Conservation (phyloP, 2,113 vertebrate genomes). For the Ranitomeya variabilis region DNA sequence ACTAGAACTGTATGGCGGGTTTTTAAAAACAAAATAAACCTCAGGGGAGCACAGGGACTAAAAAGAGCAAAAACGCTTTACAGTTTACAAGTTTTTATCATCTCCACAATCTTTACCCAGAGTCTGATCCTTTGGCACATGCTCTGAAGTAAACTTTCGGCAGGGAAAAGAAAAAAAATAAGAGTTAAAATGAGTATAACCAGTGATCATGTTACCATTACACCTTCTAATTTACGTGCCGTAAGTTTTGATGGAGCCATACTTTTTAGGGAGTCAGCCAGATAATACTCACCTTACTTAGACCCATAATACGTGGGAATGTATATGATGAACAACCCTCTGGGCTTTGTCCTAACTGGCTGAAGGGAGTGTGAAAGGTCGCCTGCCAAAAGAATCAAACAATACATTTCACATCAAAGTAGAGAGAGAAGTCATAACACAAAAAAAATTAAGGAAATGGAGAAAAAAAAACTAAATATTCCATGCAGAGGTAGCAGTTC, state of each 20-base stretch:
- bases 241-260: not conserved
- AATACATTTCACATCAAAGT: not conserved
- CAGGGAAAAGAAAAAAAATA: not conserved
- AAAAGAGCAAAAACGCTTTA: not conserved
- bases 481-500: too few species aligned
- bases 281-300: constrained; percentile 74
- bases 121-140: not conserved
- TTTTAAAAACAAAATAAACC: too few species aligned
- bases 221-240: not conserved
- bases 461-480: not conserved
- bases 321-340: constrained; percentile 86
- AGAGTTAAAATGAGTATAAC: not conserved
- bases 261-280: not conserved
- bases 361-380: constrained; percentile 83
- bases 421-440: not conserved
- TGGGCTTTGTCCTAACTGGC: constrained; percentile 77
- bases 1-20: too few species aligned
- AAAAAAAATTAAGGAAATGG: not conserved
- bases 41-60: too few species aligned
- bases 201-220: not conserved
- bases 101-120: not conserved
- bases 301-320: constrained; percentile 86
- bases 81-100: not conserved
- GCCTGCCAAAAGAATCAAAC: constrained; percentile 69
- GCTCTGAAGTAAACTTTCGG: not conserved